A percentile compares a stretch with the other conserved stretches of the same genome.
Conservation (phyloP, 1,140 invertebrate genomes). For the Acromyrmex echinatior region DNA sequence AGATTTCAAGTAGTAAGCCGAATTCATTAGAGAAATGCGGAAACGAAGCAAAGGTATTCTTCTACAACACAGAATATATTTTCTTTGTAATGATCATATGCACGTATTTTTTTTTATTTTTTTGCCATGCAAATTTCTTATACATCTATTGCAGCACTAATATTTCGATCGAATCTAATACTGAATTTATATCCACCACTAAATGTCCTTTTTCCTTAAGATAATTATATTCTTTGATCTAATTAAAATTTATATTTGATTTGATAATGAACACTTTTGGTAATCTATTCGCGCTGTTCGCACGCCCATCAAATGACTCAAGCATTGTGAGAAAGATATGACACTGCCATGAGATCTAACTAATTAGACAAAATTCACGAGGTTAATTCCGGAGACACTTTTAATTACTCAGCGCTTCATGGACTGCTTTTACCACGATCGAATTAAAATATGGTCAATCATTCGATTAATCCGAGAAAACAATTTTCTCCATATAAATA, state of each 20-base stretch:
- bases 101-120: too few species aligned
- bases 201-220: neutral
- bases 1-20: slow-evolving; percentile 37
- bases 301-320: slow-evolving; percentile 44
- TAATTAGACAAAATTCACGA: slow-evolving; percentile 81
- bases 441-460: slow-evolving; percentile 68
- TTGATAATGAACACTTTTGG: neutral
- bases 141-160: neutral
- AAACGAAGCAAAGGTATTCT: neutral
- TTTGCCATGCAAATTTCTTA: neutral
- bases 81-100: neutral
- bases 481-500: slow-evolving; percentile 37
- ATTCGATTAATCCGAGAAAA: slow-evolving; percentile 65
- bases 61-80: neutral
- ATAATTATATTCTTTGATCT: neutral
- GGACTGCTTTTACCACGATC: slow-evolving; percentile 72
- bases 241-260: neutral
- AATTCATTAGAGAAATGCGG: slow-evolving; percentile 16
- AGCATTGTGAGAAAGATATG: slow-evolving; percentile 19
- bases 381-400: slow-evolving; percentile 75
- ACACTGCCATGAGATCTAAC: slow-evolving; percentile 60
- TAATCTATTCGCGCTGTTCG: slow-evolving; percentile 16
- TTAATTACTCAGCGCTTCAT: slow-evolving; percentile 72
- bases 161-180: slow-evolving; percentile 9
- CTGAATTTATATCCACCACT: neutral